phyloP scores from a whole-genome alignment of 2,888 invertebrate genomes.

The Tetheella fluctuosa region DNA sequence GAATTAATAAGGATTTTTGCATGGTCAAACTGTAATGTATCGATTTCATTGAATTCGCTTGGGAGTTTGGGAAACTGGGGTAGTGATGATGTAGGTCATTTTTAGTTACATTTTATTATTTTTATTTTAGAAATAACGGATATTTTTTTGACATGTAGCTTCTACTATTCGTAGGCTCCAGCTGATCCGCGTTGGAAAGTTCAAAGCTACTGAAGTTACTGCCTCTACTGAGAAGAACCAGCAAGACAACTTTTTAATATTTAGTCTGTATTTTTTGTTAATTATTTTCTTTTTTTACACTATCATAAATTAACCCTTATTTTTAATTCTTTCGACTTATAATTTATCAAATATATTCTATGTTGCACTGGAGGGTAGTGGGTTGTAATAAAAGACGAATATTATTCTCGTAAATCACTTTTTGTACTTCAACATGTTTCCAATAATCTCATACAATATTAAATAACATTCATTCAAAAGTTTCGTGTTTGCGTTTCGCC shows the following conservation, averaged over 20 bases:
- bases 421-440: conserved; percentile 77
- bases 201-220: too few species aligned
- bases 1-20: conserved; percentile 68
- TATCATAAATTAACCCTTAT: too few species aligned
- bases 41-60: conserved; percentile 46
- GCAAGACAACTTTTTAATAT: too few species aligned
- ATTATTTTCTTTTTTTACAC: too few species aligned
- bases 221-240: too few species aligned
- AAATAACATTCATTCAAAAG: conserved; percentile 70
- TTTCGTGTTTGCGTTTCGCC: conserved; percentile 53
- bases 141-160: too few species aligned
- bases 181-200: too few species aligned
- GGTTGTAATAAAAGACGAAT: conserved; percentile 66
- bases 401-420: conserved; percentile 67
- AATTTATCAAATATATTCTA: too few species aligned
- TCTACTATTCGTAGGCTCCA: too few species aligned
- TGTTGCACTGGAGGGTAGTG: not conserved
- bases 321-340: too few species aligned
- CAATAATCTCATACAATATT: conserved; percentile 77
- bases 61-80: conserved; percentile 37
- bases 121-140: not conserved
- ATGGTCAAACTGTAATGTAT: conserved; percentile 60
- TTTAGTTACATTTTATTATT: conserved; percentile 1
- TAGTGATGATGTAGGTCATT: conserved; percentile 28
- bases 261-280: too few species aligned